Conservation (phyloP, 2,113 vertebrate species). For the Asarcornis scutulata region DNA sequence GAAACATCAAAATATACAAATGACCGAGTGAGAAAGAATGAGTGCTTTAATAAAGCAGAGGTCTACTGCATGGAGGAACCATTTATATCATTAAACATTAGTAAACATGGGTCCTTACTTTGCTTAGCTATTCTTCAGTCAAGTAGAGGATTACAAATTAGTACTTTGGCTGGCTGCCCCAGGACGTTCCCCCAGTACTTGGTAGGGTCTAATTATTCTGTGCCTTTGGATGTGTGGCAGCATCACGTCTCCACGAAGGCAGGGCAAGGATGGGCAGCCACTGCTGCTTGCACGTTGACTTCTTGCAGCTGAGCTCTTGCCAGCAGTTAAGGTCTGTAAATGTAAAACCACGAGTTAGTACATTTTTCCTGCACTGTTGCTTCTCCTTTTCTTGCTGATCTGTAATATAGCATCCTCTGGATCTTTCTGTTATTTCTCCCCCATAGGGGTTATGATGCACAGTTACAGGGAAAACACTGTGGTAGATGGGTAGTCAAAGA, state of each 20-base stretch:
- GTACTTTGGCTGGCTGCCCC: background rate
- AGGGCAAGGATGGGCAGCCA: background rate
- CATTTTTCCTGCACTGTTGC: background rate
- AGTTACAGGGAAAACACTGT: rapidly evolving
- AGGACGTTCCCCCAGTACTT: background rate
- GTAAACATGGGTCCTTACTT: background rate
- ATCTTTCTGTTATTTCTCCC: background rate
- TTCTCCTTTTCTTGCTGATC: background rate
- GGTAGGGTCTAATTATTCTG: background rate
- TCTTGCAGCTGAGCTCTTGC: background rate
- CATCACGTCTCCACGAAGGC: rapidly evolving
- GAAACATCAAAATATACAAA: background rate
- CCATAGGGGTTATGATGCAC: background rate
- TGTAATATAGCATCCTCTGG: background rate
- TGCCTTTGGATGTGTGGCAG: background rate
- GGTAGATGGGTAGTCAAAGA: rapidly evolving
- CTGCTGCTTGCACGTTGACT: background rate
- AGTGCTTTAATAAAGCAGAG: slow-evolving; percentile 26
- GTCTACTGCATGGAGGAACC: background rate
- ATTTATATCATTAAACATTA: background rate
- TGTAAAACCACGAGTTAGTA: background rate
- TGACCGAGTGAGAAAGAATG: background rate
- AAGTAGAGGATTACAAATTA: background rate
- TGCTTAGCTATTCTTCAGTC: background rate
- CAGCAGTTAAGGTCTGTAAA: background rate